These are phyloP conservation scores for Mongoloraphidia duomilia DNA, from an alignment of 2,888 invertebrate genomes.

Conservation along the genomic window DNA sequence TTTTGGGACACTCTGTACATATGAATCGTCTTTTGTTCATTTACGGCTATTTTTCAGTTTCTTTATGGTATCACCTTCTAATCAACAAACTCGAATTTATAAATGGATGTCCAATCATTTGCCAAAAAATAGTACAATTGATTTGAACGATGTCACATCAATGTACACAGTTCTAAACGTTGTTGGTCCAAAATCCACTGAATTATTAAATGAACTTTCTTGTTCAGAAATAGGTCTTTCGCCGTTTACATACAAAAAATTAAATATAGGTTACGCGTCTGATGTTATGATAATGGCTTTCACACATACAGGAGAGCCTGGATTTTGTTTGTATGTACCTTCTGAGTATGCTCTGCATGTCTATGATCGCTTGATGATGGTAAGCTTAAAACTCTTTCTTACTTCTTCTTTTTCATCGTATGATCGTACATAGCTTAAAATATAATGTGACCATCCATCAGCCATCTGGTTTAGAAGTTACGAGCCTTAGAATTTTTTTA, in stretches of 20 bases:
- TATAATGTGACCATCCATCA: no score
- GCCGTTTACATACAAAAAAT: conserved; percentile 50
- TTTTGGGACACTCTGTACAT: no score
- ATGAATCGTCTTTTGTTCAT: neutral
- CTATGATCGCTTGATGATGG: conserved; percentile 49
- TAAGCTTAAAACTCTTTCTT: conserved; percentile 17
- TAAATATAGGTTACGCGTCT: conserved; percentile 52
- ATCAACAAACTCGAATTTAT: conserved; percentile 56
- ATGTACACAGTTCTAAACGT: conserved; percentile 59
- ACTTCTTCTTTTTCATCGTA: no score
- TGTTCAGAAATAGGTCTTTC: conserved; percentile 44
- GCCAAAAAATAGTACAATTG: conserved; percentile 42
- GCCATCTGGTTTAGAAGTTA: no score
- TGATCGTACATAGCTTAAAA: no score
- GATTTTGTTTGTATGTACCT: conserved; percentile 53
- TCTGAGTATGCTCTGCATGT: conserved; percentile 62
- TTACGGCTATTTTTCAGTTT: conserved; percentile 32
- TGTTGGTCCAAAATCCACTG: conserved; percentile 52
- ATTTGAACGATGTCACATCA: conserved; percentile 51
- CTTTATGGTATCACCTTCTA: conserved; percentile 66
- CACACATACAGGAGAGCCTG: conserved; percentile 57
- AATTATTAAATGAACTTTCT: conserved; percentile 46
- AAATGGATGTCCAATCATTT: conserved; percentile 54
- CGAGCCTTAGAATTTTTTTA: no score
- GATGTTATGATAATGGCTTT: conserved; percentile 56